A percentile compares a stretch with the other conserved stretches of the same genome.
Conservation (phyloP, 2,797 vertebrate genomes). For the Anguilla pacifica region DNA sequence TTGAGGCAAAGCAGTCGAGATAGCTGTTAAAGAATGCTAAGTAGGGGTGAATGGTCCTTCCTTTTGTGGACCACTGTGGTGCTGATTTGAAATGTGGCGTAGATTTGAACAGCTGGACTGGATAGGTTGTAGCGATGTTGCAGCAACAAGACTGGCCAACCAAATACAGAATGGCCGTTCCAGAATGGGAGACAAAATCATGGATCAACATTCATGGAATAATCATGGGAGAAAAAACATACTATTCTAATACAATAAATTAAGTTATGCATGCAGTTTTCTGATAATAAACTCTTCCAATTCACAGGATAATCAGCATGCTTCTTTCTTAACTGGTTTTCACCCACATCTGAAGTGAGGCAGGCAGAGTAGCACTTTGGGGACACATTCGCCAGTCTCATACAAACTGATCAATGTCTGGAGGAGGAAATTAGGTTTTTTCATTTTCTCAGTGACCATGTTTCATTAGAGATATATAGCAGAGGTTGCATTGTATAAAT, state of each 20-base stretch:
- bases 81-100: not conserved
- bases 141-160: not conserved
- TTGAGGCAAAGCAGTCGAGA: too few relatives aligned
- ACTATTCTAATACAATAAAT: not conserved
- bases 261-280: slow-evolving; percentile 47
- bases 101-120: not conserved
- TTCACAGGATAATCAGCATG: slow-evolving; percentile 34
- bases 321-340: slow-evolving; percentile 51
- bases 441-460: slow-evolving; percentile 13
- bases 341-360: slow-evolving; percentile 28
- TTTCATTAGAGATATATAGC: not conserved
- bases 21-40: not conserved
- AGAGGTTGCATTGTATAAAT: not conserved
- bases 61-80: not conserved
- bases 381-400: not conserved
- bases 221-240: not conserved
- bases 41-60: not conserved
- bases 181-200: not conserved
- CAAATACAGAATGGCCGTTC: not conserved
- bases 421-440: not conserved
- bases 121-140: not conserved
- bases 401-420: not conserved
- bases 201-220: not conserved
- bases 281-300: slow-evolving; percentile 22
- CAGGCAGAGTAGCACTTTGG: slow-evolving; percentile 21